phyloP scores from a whole-genome alignment of 2,113 vertebrate species.

The Thalassarche chlororhynchos region DNA sequence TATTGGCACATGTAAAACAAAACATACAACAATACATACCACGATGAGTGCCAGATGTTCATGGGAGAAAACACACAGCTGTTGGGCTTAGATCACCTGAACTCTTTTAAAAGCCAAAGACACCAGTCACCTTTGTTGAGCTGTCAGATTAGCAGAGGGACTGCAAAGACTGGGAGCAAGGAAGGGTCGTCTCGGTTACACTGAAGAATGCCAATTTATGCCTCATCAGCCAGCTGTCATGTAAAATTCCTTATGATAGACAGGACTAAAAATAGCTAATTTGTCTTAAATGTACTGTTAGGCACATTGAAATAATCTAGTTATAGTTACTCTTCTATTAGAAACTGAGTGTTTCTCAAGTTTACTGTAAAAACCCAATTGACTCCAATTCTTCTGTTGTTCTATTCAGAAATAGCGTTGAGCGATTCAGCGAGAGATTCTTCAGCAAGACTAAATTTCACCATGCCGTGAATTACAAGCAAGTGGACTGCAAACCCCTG shows the following conservation, averaged over 20 bases:
- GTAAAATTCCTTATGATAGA: slow-evolving; percentile 45
- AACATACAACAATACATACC: slow-evolving; percentile 55
- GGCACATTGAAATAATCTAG: neutral
- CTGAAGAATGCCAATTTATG: slow-evolving; percentile 65
- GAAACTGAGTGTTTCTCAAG: neutral
- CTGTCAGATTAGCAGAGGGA: slow-evolving; percentile 64
- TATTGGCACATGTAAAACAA: slow-evolving; percentile 40
- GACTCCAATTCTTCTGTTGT: neutral
- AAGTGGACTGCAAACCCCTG: neutral
- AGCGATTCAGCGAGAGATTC: neutral
- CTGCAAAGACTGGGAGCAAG: slow-evolving; percentile 44
- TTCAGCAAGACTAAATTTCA: neutral
- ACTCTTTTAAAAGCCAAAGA: slow-evolving; percentile 42
- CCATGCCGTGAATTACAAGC: neutral
- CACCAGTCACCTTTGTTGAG: slow-evolving; percentile 53
- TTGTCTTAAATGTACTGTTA: neutral
- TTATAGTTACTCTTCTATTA: neutral
- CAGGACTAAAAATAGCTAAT: slow-evolving; percentile 41
- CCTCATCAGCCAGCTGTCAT: slow-evolving; percentile 53
- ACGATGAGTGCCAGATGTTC: slow-evolving; percentile 54
- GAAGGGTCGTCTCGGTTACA: slow-evolving; percentile 61
- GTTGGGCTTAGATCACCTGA: slow-evolving; percentile 63
- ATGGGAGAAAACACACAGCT: slow-evolving; percentile 51
- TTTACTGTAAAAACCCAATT: neutral
- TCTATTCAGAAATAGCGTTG: neutral